Percentiles rank a stretch among this genome's conserved stretches.
Conservation (phyloP, 92 coral and sea anemone genomes). For the Parazoanthus darwini region DNA sequence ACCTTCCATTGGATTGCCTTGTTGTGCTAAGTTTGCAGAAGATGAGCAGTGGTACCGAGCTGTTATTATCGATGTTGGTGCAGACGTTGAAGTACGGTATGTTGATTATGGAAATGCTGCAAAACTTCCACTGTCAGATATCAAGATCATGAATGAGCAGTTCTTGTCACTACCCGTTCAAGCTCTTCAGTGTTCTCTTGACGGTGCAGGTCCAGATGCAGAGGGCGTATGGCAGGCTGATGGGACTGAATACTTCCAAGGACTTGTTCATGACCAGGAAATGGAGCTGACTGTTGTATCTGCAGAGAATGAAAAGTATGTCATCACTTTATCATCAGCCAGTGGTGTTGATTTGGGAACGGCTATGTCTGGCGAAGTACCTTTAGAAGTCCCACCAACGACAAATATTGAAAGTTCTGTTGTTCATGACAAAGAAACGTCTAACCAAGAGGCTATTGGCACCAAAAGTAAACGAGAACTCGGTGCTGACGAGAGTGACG, state of each 20-base stretch:
- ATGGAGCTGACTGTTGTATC: slow-evolving; percentile 30
- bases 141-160: slow-evolving; percentile 35
- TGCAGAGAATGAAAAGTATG: slow-evolving; percentile 11
- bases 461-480: background rate
- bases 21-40: slow-evolving; percentile 51
- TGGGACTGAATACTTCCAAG: slow-evolving; percentile 44
- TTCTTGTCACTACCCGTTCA: slow-evolving; percentile 48
- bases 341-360: slow-evolving; percentile 32
- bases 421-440: background rate
- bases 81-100: slow-evolving; percentile 36
- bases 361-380: slow-evolving; percentile 18
- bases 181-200: slow-evolving; percentile 41
- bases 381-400: background rate
- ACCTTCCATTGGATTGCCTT: slow-evolving; percentile 43
- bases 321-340: slow-evolving; percentile 18
- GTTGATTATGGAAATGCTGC: slow-evolving; percentile 59
- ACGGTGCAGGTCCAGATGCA: slow-evolving; percentile 54
- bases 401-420: background rate
- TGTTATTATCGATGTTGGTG: slow-evolving; percentile 22
- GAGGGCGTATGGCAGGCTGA: slow-evolving; percentile 72
- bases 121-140: slow-evolving; percentile 34
- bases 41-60: slow-evolving; percentile 56
- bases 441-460: background rate
- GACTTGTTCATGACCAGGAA: slow-evolving; percentile 42
- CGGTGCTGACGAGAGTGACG: background rate